Conservation (phyloP, 2,888 invertebrate species). For the Aphrophora alni region DNA sequence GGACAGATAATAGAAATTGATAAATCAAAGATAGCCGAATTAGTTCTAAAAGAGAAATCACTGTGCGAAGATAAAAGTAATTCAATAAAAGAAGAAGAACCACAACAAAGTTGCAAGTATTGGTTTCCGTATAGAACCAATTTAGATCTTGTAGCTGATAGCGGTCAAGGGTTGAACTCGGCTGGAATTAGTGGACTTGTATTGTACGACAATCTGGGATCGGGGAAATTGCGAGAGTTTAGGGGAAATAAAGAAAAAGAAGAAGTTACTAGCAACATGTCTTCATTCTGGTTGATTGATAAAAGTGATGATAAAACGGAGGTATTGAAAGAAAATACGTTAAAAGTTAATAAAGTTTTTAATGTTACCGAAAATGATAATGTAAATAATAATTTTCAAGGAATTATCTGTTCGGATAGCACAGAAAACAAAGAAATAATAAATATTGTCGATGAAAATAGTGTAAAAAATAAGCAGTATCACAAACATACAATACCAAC, state of each 20-base stretch:
- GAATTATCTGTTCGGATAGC: background rate
- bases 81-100: background rate
- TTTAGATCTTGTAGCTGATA: background rate
- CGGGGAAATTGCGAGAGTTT: background rate
- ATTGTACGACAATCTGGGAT: background rate
- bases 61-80: background rate
- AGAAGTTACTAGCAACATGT: no score
- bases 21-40: background rate
- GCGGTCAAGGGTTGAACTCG: background rate
- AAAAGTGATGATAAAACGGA: no score
- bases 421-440: no score
- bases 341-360: no score
- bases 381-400: background rate
- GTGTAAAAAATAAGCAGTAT: background rate
- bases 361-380: no score
- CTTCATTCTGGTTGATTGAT: no score
- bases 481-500: background rate
- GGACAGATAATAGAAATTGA: background rate
- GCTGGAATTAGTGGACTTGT: background rate
- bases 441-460: background rate
- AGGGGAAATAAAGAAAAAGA: no score
- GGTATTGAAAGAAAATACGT: no score
- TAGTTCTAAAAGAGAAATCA: background rate
- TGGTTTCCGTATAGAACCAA: background rate
- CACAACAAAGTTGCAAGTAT: background rate